Percentiles rank a stretch among this genome's conserved stretches.
Conservation (phyloP, 2,113 vertebrate species). For the Chaetodon trifascialis region DNA sequence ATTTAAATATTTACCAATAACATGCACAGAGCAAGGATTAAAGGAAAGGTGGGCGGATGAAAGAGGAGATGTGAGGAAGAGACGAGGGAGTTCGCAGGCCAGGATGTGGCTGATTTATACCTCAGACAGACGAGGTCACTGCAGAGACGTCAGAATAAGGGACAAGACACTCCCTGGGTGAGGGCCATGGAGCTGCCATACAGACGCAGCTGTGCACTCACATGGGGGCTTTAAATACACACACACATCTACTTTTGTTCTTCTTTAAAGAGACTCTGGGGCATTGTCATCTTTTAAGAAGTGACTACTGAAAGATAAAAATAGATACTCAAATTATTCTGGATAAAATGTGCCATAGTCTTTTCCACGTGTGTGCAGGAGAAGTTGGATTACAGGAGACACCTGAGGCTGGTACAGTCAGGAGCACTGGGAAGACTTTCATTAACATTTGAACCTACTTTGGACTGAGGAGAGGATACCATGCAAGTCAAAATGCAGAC, state of each 20-base stretch:
- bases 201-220: slow-evolving; percentile 47
- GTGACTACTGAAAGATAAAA: not conserved
- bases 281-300: not conserved
- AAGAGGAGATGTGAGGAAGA: slow-evolving; percentile 53
- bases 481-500: not conserved
- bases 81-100: slow-evolving; percentile 53
- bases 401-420: not conserved
- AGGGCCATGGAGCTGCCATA: slow-evolving; percentile 62
- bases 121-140: slow-evolving; percentile 59
- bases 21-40: slow-evolving; percentile 29
- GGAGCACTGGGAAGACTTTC: not conserved
- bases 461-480: not conserved
- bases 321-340: not conserved
- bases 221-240: slow-evolving; percentile 23
- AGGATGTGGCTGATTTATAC: slow-evolving; percentile 81
- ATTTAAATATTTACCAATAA: slow-evolving; percentile 73
- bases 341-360: not conserved
- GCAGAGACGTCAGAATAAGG: slow-evolving; percentile 55
- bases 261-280: not conserved
- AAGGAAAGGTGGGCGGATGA: slow-evolving; percentile 52
- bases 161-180: slow-evolving; percentile 68
- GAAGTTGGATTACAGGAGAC: not conserved
- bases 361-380: not conserved
- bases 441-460: no score
- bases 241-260: slow-evolving; percentile 1